Percentiles rank a stretch among this genome's conserved stretches.
These are phyloP conservation scores for Nanorana parkeri DNA, from an alignment of 2,113 vertebrate species.

Conservation along the genomic window DNA sequence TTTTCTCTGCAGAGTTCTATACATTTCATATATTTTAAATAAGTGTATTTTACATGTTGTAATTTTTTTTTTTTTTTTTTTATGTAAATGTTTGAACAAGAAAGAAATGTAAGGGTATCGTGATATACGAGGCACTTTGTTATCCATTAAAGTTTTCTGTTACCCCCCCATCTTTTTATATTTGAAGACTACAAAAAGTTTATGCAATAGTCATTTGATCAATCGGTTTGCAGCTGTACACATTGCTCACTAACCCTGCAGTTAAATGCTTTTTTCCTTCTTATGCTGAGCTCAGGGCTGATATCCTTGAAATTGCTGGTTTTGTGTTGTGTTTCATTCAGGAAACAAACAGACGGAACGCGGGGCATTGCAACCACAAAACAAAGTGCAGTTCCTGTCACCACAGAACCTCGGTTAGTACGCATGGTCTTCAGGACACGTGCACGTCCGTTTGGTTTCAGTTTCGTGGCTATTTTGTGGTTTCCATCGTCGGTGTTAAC, in stretches of 20 bases:
- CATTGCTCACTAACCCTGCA: slow-evolving; percentile 38
- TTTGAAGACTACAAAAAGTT: slow-evolving; percentile 21
- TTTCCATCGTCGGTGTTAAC: slow-evolving; percentile 28
- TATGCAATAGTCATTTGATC: slow-evolving; percentile 15
- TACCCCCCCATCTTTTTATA: slow-evolving; percentile 1
- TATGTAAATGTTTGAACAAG: too few species aligned
- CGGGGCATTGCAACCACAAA: slow-evolving; percentile 51
- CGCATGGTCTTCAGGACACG: slow-evolving; percentile 49
- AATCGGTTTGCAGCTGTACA: slow-evolving; percentile 23
- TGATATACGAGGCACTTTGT: too few species aligned
- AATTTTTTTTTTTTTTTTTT: too few species aligned
- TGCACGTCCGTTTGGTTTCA: slow-evolving; percentile 52
- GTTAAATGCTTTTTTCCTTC: slow-evolving; percentile 22
- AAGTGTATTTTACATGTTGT: too few species aligned
- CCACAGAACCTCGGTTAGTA: slow-evolving; percentile 58
- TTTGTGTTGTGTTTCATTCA: slow-evolving; percentile 57
- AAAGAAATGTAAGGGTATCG: too few species aligned
- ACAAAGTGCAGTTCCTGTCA: slow-evolving; percentile 57
- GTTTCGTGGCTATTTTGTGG: slow-evolving; percentile 49
- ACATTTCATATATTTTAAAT: too few species aligned
- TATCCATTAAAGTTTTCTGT: too few species aligned
- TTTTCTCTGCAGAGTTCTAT: too few species aligned
- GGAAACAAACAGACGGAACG: slow-evolving; percentile 58
- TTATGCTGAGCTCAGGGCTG: slow-evolving; percentile 32
- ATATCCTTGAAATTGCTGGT: slow-evolving; percentile 59